Conservation (phyloP, 2,888 invertebrate species). For the Cabera pusaria region DNA sequence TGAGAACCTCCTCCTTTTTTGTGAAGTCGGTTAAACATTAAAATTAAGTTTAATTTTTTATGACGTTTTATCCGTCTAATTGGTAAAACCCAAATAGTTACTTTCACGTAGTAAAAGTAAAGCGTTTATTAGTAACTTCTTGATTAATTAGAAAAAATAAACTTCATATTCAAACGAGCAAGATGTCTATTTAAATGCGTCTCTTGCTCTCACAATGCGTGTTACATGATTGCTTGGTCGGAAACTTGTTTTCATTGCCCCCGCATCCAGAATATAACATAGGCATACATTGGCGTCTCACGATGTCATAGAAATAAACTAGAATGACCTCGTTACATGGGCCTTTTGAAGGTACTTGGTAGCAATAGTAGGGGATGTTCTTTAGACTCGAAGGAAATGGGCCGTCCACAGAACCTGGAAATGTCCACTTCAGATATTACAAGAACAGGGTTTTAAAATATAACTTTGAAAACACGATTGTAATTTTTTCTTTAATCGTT, state of each 20-base stretch:
- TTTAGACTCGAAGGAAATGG: slow-evolving; percentile 62
- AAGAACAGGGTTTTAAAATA: no score
- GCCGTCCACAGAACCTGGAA: slow-evolving; percentile 65
- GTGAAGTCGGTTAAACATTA: no score
- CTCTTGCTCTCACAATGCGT: slow-evolving; percentile 50
- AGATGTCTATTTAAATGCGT: slow-evolving; percentile 43
- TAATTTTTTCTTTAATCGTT: neutral
- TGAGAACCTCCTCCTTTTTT: no score
- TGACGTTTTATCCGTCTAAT: no score
- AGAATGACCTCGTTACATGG: slow-evolving; percentile 53
- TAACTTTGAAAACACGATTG: no score
- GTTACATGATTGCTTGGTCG: slow-evolving; percentile 45
- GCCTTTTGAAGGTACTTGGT: slow-evolving; percentile 65
- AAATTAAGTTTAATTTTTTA: no score
- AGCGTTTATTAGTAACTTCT: no score
- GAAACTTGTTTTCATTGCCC: slow-evolving; percentile 70
- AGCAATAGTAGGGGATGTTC: slow-evolving; percentile 70
- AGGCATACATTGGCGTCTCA: slow-evolving; percentile 61
- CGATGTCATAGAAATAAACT: slow-evolving; percentile 67
- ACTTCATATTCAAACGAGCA: no score
- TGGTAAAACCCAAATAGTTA: no score
- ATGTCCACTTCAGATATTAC: no score
- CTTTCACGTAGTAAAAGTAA: no score
- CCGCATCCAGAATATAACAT: slow-evolving; percentile 76
- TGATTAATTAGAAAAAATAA: no score